Conservation (phyloP, 1,140 invertebrate species). For the Anadara kagoshimensis region DNA sequence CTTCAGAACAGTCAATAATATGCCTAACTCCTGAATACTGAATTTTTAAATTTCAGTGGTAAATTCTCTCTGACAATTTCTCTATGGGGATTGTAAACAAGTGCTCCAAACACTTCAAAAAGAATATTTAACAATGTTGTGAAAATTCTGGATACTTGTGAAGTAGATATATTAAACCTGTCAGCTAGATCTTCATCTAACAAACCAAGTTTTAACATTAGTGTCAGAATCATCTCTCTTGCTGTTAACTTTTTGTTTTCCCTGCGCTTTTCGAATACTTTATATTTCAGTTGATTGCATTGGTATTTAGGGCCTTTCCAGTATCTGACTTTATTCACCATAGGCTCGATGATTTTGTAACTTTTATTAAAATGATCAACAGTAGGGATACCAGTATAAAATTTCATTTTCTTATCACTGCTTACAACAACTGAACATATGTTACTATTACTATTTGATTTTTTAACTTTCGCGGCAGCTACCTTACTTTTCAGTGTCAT, state of each 20-base stretch:
- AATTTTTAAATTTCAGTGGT: conserved; percentile 5
- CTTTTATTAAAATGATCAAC: neutral
- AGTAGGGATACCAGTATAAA: neutral
- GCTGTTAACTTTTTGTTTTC: neutral
- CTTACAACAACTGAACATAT: too few species aligned
- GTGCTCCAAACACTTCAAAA: neutral
- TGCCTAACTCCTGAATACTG: neutral
- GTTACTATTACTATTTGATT: too few species aligned
- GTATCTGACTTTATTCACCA: neutral
- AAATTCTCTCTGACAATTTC: conserved; percentile 8
- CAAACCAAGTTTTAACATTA: conserved; percentile 14
- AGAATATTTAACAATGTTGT: conserved; percentile 22
- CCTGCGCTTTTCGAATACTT: neutral
- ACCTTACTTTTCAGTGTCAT: too few species aligned
- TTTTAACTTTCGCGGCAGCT: too few species aligned
- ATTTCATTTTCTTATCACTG: neutral
- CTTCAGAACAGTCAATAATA: conserved; percentile 22
- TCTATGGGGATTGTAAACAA: conserved; percentile 21
- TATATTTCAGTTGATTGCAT: neutral
- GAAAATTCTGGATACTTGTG: conserved; percentile 7
- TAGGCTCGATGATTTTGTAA: neutral
- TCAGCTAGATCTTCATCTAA: conserved; percentile 11
- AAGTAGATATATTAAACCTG: conserved; percentile 9
- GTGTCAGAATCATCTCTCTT: conserved; percentile 15
- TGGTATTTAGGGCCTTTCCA: neutral